A percentile compares a stretch with the other conserved stretches of the same genome.
Evolutionary conservation across 2,797 vertebrate genomes (phyloP).

Genomic region (Lutjanus campechanus): DNA sequence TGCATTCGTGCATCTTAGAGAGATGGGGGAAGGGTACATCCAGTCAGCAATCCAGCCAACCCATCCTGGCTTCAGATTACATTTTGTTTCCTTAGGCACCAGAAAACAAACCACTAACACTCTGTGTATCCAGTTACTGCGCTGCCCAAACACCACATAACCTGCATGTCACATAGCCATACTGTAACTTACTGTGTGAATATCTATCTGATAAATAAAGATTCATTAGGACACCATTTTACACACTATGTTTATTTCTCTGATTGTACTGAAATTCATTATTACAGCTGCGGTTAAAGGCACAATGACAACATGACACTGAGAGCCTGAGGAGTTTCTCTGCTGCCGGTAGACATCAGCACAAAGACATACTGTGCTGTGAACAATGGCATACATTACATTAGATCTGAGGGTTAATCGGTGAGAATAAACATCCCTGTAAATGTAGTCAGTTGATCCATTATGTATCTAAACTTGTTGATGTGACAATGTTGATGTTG

Average conservation of each 20-base stretch:
- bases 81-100: conserved; percentile 87
- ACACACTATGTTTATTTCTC: background rate
- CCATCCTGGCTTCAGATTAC: conserved; percentile 84
- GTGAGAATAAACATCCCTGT: background rate
- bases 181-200: conserved; percentile 27
- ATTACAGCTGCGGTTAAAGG: background rate
- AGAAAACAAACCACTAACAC: conserved; percentile 81
- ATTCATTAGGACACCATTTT: background rate
- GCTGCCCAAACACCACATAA: conserved; percentile 48
- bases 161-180: conserved; percentile 37
- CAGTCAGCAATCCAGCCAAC: conserved; percentile 71
- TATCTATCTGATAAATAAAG: conserved; percentile 29
- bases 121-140: conserved; percentile 67
- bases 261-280: background rate
- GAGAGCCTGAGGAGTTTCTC: background rate
- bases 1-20: conserved; percentile 7
- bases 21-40: conserved; percentile 69
- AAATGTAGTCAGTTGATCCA: background rate
- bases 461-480: background rate
- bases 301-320: background rate
- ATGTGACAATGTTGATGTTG: background rate
- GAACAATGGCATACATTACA: background rate
- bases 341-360: background rate
- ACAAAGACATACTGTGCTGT: background rate
- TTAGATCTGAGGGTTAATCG: conserved; percentile 6